Conservation (phyloP, 2,797 vertebrate species). For the Helicolenus hilgendorfi region DNA sequence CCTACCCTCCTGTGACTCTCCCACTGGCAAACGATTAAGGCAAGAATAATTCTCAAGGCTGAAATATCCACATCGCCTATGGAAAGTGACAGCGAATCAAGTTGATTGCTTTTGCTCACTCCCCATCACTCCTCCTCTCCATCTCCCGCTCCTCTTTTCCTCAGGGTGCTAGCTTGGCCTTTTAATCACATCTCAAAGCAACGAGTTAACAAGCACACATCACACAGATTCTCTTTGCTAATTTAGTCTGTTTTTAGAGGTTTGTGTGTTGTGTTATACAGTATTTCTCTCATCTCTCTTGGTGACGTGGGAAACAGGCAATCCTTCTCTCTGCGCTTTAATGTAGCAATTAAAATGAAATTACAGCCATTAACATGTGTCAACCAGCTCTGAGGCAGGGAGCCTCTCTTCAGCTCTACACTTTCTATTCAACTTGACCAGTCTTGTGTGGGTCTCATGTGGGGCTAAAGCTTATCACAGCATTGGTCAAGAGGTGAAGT, state of each 20-base stretch:
- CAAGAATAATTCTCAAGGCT: not conserved
- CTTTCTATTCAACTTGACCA: not conserved
- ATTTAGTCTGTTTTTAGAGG: not conserved
- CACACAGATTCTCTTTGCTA: constrained; percentile 26
- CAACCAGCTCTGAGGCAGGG: not conserved
- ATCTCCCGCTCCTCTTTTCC: not conserved
- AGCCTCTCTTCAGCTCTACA: not conserved
- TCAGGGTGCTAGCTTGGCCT: constrained; percentile 11
- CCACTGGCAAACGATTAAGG: not conserved
- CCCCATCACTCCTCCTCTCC: not conserved
- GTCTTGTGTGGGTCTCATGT: not conserved
- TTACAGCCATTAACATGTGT: not conserved
- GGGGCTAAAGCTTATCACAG: not conserved
- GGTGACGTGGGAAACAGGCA: not conserved
- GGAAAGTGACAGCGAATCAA: constrained; percentile 34
- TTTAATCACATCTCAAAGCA: constrained; percentile 53
- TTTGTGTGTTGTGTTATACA: not conserved
- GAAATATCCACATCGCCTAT: constrained; percentile 4
- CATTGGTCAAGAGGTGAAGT: not conserved
- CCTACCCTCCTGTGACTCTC: not conserved
- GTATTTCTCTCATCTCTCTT: not conserved
- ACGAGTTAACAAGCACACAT: constrained; percentile 29
- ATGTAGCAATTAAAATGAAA: not conserved
- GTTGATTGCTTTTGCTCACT: not conserved
- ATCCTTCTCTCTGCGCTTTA: not conserved